Conservation (phyloP, 2,888 invertebrate species). For the Caenorhabditis parvicauda region DNA sequence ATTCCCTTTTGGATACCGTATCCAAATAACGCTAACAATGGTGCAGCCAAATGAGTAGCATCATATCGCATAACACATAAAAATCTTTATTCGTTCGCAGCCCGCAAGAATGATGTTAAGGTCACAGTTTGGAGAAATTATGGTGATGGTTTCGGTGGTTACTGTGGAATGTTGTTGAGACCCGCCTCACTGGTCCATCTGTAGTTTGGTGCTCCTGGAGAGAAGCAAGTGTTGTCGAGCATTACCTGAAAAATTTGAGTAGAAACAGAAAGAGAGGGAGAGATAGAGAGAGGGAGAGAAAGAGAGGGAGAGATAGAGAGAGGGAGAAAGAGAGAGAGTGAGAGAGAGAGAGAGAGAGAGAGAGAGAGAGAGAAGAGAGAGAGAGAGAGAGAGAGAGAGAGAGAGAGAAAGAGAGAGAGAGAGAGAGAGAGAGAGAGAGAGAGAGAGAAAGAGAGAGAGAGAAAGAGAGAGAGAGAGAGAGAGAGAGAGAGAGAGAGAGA, state of each 20-base stretch:
- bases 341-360: background rate
- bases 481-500: background rate
- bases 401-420: background rate
- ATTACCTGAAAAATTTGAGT: constrained; percentile 15
- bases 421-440: background rate
- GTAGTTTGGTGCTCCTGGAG: constrained; percentile 59
- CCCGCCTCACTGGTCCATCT: constrained; percentile 50
- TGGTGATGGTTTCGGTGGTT: no score
- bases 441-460: background rate
- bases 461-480: background rate
- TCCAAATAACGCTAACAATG: no score
- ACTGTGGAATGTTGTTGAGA: constrained; percentile 56
- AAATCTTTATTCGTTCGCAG: no score
- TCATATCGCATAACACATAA: no score
- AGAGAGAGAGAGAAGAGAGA: background rate
- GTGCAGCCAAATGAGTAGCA: no score
- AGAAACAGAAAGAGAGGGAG: background rate
- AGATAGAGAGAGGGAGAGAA: background rate
- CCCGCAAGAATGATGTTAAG: no score
- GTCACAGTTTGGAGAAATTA: no score
- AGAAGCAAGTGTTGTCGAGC: constrained; percentile 55
- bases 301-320: background rate
- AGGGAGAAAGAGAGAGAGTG: background rate
- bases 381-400: background rate
- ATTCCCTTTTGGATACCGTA: no score